Base-by-base conservation (phyloP, 53 echinoderm and acorn worm species). In the Holothuria scabra region DNA sequence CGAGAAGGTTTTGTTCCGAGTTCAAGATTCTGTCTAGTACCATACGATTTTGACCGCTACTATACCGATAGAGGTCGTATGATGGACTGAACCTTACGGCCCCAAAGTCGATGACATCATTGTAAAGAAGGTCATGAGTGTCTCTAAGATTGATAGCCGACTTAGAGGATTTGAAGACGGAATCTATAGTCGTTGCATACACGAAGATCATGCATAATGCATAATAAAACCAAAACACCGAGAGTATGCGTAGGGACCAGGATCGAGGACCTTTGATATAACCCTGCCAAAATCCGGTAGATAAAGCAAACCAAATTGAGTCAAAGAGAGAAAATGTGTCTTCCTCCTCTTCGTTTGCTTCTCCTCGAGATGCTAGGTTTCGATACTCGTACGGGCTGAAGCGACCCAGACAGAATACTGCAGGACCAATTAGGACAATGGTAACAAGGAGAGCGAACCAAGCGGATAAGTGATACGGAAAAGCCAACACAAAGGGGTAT, bases 171-270 rank as follows among this genome's bases (percentile, higher is more conserved):
- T 55, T 85, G 30, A 96, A 69, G 84, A 87, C 93, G 2, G 91
- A 76, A 16, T 78, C 68, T 22, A 93, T 64, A 68, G 87, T 93
- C 69, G 74, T 59, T 35, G 84, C 84, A 83, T 87, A 95, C 24
- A 86, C 33, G 85, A 93, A 95, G 21, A 95, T 56, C 68, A 89
- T 82, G 33, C 89, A 86, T 7, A 92, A 32, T 10, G 69, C 74
- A 86, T 92, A 96, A 60, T 67, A 91, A 63, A 93, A 96, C 96
- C 96, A 96, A 59, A 93, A 89, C 7, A 67, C 80, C 0, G 83
- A 67, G 30, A 96, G 82, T 30, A 96, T 59, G 18, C 93, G 85
- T 13, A 87, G 90, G 33, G 90, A 74, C 74, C 67, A 67, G 41
- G 96, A 93, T 11, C 66, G 79, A 8, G 96, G 96, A 0, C 91